A percentile compares a stretch with the other conserved stretches of the same genome.
Evolutionary conservation across 2,888 invertebrate species (phyloP).

Genomic region (Melipona beecheii): DNA sequence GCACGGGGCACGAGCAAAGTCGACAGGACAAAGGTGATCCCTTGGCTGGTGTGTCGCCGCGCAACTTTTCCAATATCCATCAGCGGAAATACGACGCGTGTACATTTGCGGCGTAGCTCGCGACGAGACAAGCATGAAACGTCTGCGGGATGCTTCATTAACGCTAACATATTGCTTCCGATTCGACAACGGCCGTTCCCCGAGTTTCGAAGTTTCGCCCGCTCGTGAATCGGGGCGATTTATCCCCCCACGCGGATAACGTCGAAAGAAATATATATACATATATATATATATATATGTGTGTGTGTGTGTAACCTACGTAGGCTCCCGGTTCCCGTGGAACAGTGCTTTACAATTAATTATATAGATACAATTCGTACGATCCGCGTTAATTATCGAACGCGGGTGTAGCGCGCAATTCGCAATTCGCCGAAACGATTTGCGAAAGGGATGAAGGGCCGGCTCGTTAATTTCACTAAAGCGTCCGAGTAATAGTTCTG

Average conservation of each 20-base stretch:
- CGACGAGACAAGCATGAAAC: slow-evolving; percentile 43
- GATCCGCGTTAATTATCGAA: slow-evolving; percentile 21
- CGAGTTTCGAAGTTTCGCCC: slow-evolving; percentile 28
- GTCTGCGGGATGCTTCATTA: slow-evolving; percentile 56
- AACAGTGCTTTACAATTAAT: slow-evolving; percentile 26
- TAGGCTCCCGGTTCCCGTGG: neutral
- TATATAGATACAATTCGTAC: slow-evolving; percentile 9
- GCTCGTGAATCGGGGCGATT: slow-evolving; percentile 37
- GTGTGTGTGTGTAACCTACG: neutral
- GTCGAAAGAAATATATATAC: no score
- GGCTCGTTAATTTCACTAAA: neutral
- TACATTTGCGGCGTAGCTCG: slow-evolving; percentile 40
- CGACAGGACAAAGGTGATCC: slow-evolving; percentile 56
- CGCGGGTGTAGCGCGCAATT: neutral
- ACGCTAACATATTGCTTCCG: slow-evolving; percentile 50
- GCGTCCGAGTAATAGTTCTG: neutral
- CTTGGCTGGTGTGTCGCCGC: slow-evolving; percentile 63
- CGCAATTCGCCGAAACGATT: slow-evolving; percentile 1
- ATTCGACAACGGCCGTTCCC: slow-evolving; percentile 20
- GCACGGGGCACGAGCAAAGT: slow-evolving; percentile 30
- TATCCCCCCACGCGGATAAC: slow-evolving; percentile 23
- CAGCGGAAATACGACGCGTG: slow-evolving; percentile 56
- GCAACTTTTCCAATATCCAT: slow-evolving; percentile 74
- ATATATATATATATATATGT: no score
- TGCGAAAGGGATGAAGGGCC: neutral